These are phyloP conservation scores for Epicampocera succincta DNA, from an alignment of 2,888 invertebrate genomes.

Conservation along the genomic window DNA sequence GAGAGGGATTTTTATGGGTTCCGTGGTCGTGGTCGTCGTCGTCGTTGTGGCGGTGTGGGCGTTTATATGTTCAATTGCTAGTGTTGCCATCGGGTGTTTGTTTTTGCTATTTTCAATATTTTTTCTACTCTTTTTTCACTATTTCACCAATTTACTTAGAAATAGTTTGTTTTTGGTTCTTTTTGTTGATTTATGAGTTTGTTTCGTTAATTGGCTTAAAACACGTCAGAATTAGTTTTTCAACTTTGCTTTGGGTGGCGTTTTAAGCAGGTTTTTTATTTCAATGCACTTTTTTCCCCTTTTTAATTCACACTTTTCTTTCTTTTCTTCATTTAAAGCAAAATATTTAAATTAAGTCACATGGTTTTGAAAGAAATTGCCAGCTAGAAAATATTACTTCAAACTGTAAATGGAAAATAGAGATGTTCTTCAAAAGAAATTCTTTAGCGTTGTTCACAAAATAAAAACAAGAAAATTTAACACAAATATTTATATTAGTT, in stretches of 20 bases:
- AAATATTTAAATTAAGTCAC: conserved; percentile 62
- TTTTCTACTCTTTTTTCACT: conserved; percentile 35
- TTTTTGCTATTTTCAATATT: conserved; percentile 43
- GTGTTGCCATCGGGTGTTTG: conserved; percentile 77
- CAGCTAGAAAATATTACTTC: conserved; percentile 1
- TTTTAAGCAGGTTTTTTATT: conserved; percentile 11
- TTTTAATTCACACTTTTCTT: conserved; percentile 42
- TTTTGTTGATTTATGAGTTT: conserved; percentile 39
- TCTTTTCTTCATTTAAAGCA: conserved; percentile 58
- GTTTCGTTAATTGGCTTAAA: conserved; percentile 70
- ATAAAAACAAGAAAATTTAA: no score
- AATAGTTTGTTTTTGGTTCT: conserved; percentile 38
- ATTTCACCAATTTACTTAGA: conserved; percentile 51
- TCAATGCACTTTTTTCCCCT: conserved; percentile 14
- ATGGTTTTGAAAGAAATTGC: conserved; percentile 44
- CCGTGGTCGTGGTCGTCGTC: conserved; percentile 52
- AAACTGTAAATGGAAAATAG: no score
- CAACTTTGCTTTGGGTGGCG: conserved; percentile 32
- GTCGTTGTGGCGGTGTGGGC: conserved; percentile 52
- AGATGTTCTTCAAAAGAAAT: no score
- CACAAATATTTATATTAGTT: no score
- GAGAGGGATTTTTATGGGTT: conserved; percentile 79
- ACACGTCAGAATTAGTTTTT: conserved; percentile 38
- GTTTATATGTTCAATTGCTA: conserved; percentile 65
- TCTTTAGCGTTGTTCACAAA: no score